Base-by-base conservation (phyloP, 2,888 invertebrate genomes). In the Tiliacea citrago region DNA sequence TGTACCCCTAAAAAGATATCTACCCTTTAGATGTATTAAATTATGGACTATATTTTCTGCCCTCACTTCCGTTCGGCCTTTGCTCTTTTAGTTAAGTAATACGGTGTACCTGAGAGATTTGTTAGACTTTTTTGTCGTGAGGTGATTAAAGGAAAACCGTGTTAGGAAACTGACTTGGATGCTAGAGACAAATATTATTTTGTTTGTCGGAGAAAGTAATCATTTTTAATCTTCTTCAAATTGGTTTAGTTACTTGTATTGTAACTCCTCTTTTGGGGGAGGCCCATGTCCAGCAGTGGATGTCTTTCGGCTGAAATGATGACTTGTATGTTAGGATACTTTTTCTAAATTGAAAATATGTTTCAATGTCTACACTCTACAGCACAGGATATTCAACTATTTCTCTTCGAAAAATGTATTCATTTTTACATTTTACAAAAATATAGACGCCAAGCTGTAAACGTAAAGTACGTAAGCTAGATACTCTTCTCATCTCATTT, bases 1-100 rank as follows among this genome's bases (percentile, higher is more conserved):
- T 88, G 88, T 88, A 88, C 88, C 91, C 89, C 91, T 91, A 93
- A 93, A 94, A 93, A 94, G 93, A 93, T 94, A 93, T 93, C 89
- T 88, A 93, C 93, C 94, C 93, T 92, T 95, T 93, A 90, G 90
- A 89, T 83, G 91, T 93, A 95, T 95, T 94, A 94, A 94, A 94
- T 94, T 94, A 94, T 93, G 90, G 91, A 91, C 92, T 92, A 91
- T 93, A 93, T 94, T 93, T 92, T 92, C 88, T 90, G 85, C 88
- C 90, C 89, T 88, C 88, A 87, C 92, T 90, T 91, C 92, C 92
- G 88, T 91, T 89, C 88, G 90, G 85, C 88, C 88, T 88, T 83
- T 87, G 86, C 84, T 84, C 80, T 82, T 89, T 88, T 83, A 87
- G 84, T 87, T 87, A 90, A 89, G 90, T 89, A 91, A 92, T 92